A percentile compares a stretch with the other conserved stretches of the same genome.
Conservation (phyloP, 2,797 vertebrate genomes). For the Streptopelia turtur region DNA sequence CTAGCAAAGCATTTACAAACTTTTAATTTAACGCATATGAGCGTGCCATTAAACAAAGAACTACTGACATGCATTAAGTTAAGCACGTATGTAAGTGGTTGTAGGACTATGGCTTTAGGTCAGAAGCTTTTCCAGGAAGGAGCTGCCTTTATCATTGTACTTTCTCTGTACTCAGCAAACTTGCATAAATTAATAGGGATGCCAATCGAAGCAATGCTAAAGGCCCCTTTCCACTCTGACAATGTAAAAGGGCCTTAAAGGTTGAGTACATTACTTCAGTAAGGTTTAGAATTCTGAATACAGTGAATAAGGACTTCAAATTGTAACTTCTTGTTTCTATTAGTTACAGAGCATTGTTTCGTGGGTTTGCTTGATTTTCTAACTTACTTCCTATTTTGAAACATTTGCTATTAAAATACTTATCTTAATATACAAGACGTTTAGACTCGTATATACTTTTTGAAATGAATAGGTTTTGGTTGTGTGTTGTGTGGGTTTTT, state of each 20-base stretch:
- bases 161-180: neutral
- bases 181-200: constrained; percentile 21
- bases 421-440: neutral
- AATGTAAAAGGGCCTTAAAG: neutral
- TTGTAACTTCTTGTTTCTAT: neutral
- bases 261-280: neutral
- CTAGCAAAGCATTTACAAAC: neutral
- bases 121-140: neutral
- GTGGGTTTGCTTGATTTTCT: neutral
- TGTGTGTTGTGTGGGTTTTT: too few species aligned
- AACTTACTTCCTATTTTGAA: neutral
- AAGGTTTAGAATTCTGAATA: neutral
- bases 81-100: neutral
- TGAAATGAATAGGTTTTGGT: neutral
- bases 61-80: neutral
- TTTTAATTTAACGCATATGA: neutral
- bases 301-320: neutral
- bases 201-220: neutral
- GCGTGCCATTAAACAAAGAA: neutral
- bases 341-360: neutral
- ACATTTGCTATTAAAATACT: neutral
- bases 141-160: neutral
- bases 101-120: neutral
- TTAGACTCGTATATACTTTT: neutral
- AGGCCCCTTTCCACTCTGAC: neutral